These are phyloP conservation scores for Crotalus adamanteus DNA, from an alignment of 2,797 vertebrate genomes.

Conservation along the genomic window DNA sequence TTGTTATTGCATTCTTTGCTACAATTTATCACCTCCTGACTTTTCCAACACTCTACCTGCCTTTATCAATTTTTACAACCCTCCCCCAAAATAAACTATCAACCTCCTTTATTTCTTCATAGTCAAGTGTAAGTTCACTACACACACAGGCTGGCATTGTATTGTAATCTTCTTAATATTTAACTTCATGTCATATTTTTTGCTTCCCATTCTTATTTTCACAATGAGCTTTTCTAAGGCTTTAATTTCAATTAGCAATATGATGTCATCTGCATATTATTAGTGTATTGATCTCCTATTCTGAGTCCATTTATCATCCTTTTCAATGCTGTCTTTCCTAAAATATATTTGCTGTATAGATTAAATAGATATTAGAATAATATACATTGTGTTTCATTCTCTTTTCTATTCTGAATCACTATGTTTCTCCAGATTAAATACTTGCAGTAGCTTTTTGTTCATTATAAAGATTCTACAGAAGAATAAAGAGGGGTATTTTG, in stretches of 20 bases:
- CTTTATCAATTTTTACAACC: background rate
- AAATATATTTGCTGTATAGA: background rate
- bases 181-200: background rate
- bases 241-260: background rate
- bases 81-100: background rate
- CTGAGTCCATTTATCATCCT: background rate
- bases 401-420: background rate
- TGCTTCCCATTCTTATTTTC: background rate
- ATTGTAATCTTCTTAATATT: background rate
- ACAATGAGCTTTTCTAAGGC: background rate
- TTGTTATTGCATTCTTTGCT: background rate
- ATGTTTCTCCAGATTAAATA: background rate
- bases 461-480: background rate
- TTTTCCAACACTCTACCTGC: background rate
- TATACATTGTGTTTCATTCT: background rate
- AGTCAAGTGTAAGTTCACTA: background rate
- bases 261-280: background rate
- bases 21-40: background rate
- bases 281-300: background rate
- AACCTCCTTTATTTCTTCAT: background rate
- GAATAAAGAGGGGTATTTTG: background rate
- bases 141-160: background rate
- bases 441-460: background rate
- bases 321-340: background rate
- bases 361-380: background rate